A percentile compares a stretch with the other conserved stretches of the same genome.
Evolutionary conservation across 2,113 vertebrate species (phyloP).

Genomic region (Pteronura brasiliensis): DNA sequence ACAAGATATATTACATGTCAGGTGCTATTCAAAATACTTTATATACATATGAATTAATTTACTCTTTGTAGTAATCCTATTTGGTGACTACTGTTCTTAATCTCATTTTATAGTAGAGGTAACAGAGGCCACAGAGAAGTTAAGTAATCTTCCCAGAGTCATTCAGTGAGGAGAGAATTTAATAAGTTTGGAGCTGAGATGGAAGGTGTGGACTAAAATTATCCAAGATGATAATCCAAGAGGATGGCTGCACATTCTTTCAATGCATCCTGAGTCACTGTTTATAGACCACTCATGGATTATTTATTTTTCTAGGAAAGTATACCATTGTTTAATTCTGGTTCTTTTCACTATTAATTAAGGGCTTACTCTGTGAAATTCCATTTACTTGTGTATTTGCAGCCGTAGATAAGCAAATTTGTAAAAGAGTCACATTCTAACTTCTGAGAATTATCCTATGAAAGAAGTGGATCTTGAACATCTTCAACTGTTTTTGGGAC

Average conservation of each 20-base stretch:
- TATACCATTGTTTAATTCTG: not conserved
- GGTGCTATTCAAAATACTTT: not conserved
- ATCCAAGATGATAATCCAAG: not conserved
- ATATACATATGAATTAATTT: not conserved
- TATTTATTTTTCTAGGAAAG: slow-evolving; percentile 41
- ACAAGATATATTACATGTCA: not conserved
- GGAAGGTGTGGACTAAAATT: not conserved
- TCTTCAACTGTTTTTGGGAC: not conserved
- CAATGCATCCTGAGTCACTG: not conserved
- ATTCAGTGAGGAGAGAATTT: not conserved
- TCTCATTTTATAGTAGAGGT: not conserved
- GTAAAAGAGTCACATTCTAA: not conserved
- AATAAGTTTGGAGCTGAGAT: not conserved
- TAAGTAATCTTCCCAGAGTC: not conserved
- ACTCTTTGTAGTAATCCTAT: not conserved
- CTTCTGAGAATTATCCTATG: not conserved
- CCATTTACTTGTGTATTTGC: not conserved
- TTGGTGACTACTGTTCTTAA: not conserved
- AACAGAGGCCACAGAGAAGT: not conserved
- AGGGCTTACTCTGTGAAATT: not conserved
- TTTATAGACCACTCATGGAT: not conserved
- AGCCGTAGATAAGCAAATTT: not conserved
- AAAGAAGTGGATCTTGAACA: not conserved
- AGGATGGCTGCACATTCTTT: not conserved
- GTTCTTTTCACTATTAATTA: slow-evolving; percentile 23